Conservation (phyloP, 2,888 invertebrate genomes). For the Clunio marinus region DNA sequence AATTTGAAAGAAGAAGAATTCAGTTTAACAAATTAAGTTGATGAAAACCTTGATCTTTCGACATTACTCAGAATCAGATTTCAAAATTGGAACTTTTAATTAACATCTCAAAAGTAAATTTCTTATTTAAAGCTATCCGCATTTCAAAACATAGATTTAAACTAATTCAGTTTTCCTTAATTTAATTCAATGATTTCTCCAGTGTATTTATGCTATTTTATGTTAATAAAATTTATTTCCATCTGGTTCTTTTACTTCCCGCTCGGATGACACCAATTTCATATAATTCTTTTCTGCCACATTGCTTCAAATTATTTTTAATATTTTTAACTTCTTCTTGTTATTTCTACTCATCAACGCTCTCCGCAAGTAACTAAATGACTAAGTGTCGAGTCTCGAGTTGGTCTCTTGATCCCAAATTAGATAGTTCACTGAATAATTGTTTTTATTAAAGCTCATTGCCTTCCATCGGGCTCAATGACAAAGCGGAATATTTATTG, state of each 20-base stretch:
- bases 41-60: constrained; percentile 13
- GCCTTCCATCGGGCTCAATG: not conserved
- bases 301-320: constrained; percentile 5
- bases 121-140: no score
- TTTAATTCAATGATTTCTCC: constrained; percentile 29
- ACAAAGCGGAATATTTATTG: not conserved
- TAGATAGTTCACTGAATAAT: constrained; percentile 34
- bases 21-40: no score
- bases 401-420: constrained; percentile 31
- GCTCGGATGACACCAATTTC: not conserved
- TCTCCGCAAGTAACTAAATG: no score
- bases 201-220: constrained; percentile 13
- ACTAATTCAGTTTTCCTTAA: no score
- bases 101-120: no score
- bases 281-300: not conserved
- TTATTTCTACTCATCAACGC: no score
- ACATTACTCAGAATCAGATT: no score
- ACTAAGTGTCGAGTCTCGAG: not conserved
- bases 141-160: no score
- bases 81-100: no score
- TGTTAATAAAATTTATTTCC: constrained; percentile 23
- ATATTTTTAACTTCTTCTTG: constrained; percentile 8
- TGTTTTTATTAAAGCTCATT: constrained; percentile 27
- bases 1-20: no score
- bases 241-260: constrained; percentile 16